Evolutionary conservation across 1,140 invertebrate species (phyloP), one percentile per base, ranked within the genome.

Genomic region (Magallana angulata): DNA sequence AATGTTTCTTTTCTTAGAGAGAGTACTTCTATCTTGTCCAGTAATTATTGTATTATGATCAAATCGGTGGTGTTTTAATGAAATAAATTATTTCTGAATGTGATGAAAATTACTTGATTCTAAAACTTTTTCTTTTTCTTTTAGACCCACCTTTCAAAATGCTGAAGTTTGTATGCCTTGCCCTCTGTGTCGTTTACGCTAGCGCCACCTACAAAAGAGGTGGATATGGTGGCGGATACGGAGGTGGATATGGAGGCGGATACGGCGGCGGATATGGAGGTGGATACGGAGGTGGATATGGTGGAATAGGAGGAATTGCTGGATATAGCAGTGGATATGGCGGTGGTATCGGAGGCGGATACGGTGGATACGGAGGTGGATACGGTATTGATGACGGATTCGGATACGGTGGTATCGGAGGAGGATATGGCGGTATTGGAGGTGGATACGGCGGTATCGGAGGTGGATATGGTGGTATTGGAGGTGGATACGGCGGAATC

Each of bases 221-320:
- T 36, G 68, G 68, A 36, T 30, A 30, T 11, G 9, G 68, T 8
- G 68, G 68, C 36, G 64, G 64, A 71, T 71, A 71, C 18, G 64
- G 64, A 68, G 64, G 64, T 68, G 64, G 64, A 68, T 68, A 68
- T 71, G 64, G 64, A n/a, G 64, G 64, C 18, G 64, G 64, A 71
- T 36, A 71, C 18, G 64, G 64, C 30, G 64, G 64, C 6, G n/a
- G 64, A 24, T 68, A 68, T 24, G 64, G 64, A n/a, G 64, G 64
- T 68, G 64, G 64, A 71, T 24, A 24, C 11, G 64, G 64, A 4
- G 64, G 64, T 68, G 64, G 64, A 68, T 68, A 68, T 18, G 64
- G 64, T 18, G 64, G 64, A 48, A 48, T 48, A 48, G 36, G 36
- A 48, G 36, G 36, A 48, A 48, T 48, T 5, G 36, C 36, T 68